Conservation (phyloP, 1,140 invertebrate genomes). For the Physella acuta region DNA sequence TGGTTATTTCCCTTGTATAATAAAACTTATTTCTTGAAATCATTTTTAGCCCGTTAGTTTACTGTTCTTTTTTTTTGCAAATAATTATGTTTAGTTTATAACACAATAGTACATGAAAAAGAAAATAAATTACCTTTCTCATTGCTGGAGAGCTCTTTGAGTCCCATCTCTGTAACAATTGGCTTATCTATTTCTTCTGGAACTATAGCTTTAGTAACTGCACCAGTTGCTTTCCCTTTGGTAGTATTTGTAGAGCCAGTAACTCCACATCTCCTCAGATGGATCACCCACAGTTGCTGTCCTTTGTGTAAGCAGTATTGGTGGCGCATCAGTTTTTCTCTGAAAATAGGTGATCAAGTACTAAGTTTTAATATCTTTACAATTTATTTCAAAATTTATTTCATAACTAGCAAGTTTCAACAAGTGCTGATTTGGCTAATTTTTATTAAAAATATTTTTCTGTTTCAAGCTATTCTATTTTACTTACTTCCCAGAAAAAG, state of each 20-base stretch:
- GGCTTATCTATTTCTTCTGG: background rate
- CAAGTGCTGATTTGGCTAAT: too few relatives aligned
- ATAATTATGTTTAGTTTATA: too few relatives aligned
- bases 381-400: too few relatives aligned
- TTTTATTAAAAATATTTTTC: slow-evolving; percentile 1
- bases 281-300: slow-evolving; percentile 22
- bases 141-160: background rate
- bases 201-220: background rate
- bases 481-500: slow-evolving; percentile 30
- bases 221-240: background rate
- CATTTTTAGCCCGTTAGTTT: too few relatives aligned
- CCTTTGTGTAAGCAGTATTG: slow-evolving; percentile 28
- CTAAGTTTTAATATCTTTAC: too few relatives aligned
- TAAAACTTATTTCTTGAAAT: too few relatives aligned
- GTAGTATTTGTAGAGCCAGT: background rate
- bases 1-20: too few relatives aligned
- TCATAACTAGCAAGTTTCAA: too few relatives aligned
- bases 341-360: too few relatives aligned
- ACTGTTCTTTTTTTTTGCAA: too few relatives aligned
- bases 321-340: slow-evolving; percentile 31
- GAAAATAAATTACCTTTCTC: too few relatives aligned
- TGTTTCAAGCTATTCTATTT: background rate
- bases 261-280: slow-evolving; percentile 17
- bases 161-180: background rate
- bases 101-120: too few relatives aligned